Conservation (phyloP, 2,113 vertebrate genomes). For the Eupsittula cactorum region DNA sequence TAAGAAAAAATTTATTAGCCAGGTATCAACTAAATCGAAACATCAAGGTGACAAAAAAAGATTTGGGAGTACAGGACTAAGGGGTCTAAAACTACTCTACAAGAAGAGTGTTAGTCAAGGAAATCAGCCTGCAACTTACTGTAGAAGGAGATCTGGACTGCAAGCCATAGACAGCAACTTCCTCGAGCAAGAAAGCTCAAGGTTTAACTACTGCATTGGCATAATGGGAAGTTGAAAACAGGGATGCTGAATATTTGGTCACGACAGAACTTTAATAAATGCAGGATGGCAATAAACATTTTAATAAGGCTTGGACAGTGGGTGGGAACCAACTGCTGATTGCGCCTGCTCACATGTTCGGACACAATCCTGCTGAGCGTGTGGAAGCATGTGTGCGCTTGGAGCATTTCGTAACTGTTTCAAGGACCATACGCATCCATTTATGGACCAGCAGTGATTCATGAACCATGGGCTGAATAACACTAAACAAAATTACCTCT, state of each 20-base stretch:
- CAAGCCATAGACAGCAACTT: not conserved
- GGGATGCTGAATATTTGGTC: not conserved
- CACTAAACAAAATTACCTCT: not conserved
- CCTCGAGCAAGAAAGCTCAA: not conserved
- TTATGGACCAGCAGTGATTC: not conserved
- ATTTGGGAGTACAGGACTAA: not conserved
- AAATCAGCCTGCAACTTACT: not conserved
- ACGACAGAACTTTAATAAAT: not conserved
- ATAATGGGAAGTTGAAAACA: not conserved
- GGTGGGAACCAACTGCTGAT: not conserved
- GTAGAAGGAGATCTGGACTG: not conserved
- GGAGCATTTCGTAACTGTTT: not conserved
- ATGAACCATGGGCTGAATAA: not conserved
- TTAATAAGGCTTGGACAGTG: not conserved
- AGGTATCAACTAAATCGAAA: not conserved
- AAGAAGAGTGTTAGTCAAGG: not conserved
- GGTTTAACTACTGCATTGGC: not conserved
- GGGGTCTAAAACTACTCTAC: not conserved
- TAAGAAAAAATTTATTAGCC: not conserved
- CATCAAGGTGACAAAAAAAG: not conserved
- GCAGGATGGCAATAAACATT: not conserved
- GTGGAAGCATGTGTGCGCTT: not conserved
- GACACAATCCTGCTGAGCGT: not conserved
- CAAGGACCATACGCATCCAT: not conserved
- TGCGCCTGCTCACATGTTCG: not conserved